Percentiles rank a stretch among this genome's conserved stretches.
phyloP scores from a whole-genome alignment of 2,113 vertebrate genomes.

The Echinops telfairi region DNA sequence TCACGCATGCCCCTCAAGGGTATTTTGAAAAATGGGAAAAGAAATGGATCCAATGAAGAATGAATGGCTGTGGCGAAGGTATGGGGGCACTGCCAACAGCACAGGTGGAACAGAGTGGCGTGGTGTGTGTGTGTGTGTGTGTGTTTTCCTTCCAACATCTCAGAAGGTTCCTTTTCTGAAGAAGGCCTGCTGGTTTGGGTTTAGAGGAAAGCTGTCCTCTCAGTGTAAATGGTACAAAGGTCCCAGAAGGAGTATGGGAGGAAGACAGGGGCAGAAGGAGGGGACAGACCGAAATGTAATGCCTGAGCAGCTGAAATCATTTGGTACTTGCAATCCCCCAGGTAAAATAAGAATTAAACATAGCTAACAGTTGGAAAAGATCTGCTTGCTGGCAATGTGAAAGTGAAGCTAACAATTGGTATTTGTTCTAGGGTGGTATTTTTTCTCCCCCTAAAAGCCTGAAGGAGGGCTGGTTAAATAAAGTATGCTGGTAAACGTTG shows the following conservation, averaged over 20 bases:
- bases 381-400: slow-evolving; percentile 76
- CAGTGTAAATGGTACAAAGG: slow-evolving; percentile 12
- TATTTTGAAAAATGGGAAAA: slow-evolving; percentile 36
- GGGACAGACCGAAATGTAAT: slow-evolving; percentile 80
- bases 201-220: slow-evolving; percentile 54
- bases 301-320: slow-evolving; percentile 76
- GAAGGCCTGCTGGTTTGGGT: slow-evolving; percentile 41
- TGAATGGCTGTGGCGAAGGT: background rate
- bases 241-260: slow-evolving; percentile 65
- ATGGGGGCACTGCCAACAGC: background rate
- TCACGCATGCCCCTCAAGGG: background rate
- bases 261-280: slow-evolving; percentile 79
- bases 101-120: background rate
- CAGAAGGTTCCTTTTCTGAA: slow-evolving; percentile 49
- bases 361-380: slow-evolving; percentile 76
- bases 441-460: slow-evolving; percentile 40
- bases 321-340: slow-evolving; percentile 74
- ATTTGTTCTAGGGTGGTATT: slow-evolving; percentile 74
- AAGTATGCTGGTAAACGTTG: slow-evolving; percentile 79
- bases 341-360: slow-evolving; percentile 80
- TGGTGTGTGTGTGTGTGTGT: background rate
- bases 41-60: background rate
- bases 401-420: slow-evolving; percentile 77
- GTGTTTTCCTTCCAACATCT: slow-evolving; percentile 30
- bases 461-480: slow-evolving; percentile 82